phyloP scores from a whole-genome alignment of 2,113 vertebrate species.

The Mustela nigripes region DNA sequence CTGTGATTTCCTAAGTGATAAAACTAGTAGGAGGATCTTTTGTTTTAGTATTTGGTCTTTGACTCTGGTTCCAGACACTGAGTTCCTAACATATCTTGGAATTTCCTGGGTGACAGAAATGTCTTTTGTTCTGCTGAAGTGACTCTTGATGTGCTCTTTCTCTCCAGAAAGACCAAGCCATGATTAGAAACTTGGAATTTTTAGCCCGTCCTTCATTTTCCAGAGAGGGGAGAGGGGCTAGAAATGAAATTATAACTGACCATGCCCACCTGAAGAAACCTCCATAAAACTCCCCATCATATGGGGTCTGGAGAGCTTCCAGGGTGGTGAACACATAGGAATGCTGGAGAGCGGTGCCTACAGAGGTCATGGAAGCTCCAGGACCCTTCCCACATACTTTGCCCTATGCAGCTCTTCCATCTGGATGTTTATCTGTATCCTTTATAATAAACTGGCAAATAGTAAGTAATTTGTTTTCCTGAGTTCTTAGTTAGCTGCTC shows the following conservation, averaged over 20 bases:
- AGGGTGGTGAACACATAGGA: background rate
- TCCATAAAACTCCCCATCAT: background rate
- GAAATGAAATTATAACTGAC: background rate
- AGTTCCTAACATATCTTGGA: background rate
- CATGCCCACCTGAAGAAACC: background rate
- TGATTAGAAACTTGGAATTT: background rate
- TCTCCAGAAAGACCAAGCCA: background rate
- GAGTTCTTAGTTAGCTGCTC: background rate
- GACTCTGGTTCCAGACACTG: background rate
- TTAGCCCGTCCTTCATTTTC: background rate
- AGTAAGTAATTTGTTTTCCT: background rate
- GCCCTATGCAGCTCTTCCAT: background rate
- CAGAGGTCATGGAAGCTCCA: too few species aligned
- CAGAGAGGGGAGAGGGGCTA: background rate
- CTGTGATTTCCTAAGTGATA: background rate
- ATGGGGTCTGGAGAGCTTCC: background rate
- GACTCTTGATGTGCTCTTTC: background rate
- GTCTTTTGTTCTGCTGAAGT: background rate
- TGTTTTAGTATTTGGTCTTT: background rate
- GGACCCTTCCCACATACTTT: too few species aligned
- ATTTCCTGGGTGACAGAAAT: background rate
- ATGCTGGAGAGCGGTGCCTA: background rate
- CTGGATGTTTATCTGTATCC: background rate
- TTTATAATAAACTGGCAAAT: background rate
- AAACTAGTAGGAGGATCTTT: background rate